Conservation (phyloP, 2,888 invertebrate genomes). For the Diabrotica balteata region DNA sequence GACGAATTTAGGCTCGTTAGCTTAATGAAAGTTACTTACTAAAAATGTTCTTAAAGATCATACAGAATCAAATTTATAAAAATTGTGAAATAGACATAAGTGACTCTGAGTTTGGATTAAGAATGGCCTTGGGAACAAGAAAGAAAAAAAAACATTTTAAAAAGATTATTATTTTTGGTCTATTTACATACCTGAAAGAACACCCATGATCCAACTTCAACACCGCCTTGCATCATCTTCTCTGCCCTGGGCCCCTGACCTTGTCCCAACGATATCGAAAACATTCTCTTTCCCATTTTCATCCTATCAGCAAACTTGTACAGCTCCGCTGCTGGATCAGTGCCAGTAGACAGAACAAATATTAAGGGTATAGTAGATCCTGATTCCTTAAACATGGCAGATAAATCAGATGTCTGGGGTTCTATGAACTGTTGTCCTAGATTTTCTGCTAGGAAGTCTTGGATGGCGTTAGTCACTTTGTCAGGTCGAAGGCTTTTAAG, state of each 20-base stretch:
- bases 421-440: constrained; percentile 83
- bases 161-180: too few relatives aligned
- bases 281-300: constrained; percentile 77
- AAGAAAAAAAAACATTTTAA: too few relatives aligned
- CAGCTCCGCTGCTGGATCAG: constrained; percentile 85
- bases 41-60: too few relatives aligned
- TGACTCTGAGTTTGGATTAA: too few relatives aligned
- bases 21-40: too few relatives aligned
- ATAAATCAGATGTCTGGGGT: constrained; percentile 85
- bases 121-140: too few relatives aligned
- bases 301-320: constrained; percentile 84
- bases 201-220: constrained; percentile 85
- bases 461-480: constrained; percentile 82
- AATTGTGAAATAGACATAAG: too few relatives aligned
- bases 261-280: constrained; percentile 87
- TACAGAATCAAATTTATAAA: too few relatives aligned
- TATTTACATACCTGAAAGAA: constrained; percentile 73
- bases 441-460: constrained; percentile 72
- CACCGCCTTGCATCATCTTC: constrained; percentile 74
- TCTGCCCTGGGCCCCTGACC: constrained; percentile 89
- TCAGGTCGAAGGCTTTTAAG: constrained; percentile 84
- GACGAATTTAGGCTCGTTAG: too few relatives aligned
- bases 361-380: constrained; percentile 80
- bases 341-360: constrained; percentile 89
- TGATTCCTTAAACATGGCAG: constrained; percentile 82